These are phyloP conservation scores for Siphlonurus alternatus DNA, from an alignment of 2,888 invertebrate species.

Conservation along the genomic window DNA sequence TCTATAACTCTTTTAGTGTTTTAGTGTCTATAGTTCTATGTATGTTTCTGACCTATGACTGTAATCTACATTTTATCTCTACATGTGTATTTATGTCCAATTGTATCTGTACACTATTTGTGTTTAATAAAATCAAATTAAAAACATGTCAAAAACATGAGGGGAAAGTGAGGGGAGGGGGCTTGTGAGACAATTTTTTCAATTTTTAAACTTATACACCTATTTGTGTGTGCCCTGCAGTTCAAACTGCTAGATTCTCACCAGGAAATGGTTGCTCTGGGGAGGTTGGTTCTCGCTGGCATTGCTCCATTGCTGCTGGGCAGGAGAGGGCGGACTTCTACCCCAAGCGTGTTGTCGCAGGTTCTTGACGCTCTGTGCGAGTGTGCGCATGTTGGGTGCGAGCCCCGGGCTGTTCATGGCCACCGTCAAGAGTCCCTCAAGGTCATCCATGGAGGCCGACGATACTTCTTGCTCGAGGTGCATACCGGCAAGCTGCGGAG, in stretches of 20 bases:
- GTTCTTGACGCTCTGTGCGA: constrained; percentile 23
- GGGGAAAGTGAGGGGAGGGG: too few relatives aligned
- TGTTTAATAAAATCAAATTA: too few relatives aligned
- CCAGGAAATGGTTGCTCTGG: neutral
- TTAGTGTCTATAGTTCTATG: too few relatives aligned
- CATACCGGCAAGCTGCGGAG: constrained; percentile 24
- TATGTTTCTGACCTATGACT: too few relatives aligned
- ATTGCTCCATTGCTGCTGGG: neutral
- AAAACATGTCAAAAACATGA: too few relatives aligned
- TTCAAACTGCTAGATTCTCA: neutral
- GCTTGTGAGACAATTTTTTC: too few relatives aligned
- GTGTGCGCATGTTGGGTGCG: constrained; percentile 18
- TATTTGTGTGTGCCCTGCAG: too few relatives aligned
- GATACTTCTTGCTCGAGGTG: constrained; percentile 22
- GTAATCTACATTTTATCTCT: too few relatives aligned
- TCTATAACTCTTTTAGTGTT: too few relatives aligned
- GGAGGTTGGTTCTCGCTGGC: neutral
- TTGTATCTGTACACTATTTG: too few relatives aligned
- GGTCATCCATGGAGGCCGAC: constrained; percentile 12
- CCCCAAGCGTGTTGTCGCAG: constrained; percentile 16
- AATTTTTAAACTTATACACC: too few relatives aligned
- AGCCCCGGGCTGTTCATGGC: constrained; percentile 17
- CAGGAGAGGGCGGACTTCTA: neutral
- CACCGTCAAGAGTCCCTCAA: constrained; percentile 21
- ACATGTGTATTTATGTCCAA: too few relatives aligned